Percentiles rank a stretch among this genome's conserved stretches.
Conservation (phyloP, 2,797 vertebrate genomes). For the Meriones psammophilus region DNA sequence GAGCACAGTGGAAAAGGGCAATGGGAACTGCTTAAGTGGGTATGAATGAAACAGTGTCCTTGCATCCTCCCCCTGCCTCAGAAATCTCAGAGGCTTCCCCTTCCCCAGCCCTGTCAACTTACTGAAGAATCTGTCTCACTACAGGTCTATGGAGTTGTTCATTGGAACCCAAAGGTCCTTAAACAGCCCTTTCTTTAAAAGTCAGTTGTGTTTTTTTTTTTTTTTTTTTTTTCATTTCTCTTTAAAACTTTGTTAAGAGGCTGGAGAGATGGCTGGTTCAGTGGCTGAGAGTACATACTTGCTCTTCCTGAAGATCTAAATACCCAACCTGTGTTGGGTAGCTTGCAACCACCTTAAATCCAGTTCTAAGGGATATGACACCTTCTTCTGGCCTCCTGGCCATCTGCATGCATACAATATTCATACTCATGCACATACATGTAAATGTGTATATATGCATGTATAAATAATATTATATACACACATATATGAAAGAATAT, state of each 20-base stretch:
- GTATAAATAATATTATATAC: not conserved
- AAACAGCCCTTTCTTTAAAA: not conserved
- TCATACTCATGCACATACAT: not conserved
- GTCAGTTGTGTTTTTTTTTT: not conserved
- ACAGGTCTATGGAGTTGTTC: not conserved
- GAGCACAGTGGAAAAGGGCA: conserved; percentile 9
- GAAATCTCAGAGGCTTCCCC: not conserved
- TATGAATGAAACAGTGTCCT: not conserved
- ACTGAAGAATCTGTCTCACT: not conserved
- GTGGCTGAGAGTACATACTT: not conserved
- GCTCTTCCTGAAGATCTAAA: not conserved
- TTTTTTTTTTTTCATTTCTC: not conserved
- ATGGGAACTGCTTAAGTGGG: not conserved
- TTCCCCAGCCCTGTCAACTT: not conserved
- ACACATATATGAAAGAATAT: not conserved
- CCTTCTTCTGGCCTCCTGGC: not conserved
- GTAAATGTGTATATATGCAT: not conserved
- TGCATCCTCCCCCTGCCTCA: accelerated
- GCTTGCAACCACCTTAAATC: not conserved
- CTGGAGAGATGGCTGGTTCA: not conserved
- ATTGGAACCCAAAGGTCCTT: not conserved
- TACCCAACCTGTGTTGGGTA: no score
- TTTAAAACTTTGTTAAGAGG: conserved; percentile 15
- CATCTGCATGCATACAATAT: not conserved
- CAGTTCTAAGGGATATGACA: not conserved